Conservation (phyloP, 2,113 vertebrate species). For the Loxodonta africana region DNA sequence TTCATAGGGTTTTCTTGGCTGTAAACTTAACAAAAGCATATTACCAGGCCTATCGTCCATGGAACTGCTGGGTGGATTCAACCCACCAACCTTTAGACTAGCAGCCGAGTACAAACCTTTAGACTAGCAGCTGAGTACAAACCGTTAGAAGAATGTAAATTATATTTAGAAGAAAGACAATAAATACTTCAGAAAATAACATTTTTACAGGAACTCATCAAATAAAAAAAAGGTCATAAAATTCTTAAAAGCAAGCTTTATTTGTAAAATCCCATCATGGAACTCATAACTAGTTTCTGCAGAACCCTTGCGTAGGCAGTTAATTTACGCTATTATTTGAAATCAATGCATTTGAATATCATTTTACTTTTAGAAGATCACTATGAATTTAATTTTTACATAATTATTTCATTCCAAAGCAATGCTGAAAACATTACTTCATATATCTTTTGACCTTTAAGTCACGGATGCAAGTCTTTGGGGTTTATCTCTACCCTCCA, state of each 20-base stretch:
- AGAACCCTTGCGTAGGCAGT: neutral
- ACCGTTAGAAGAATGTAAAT: neutral
- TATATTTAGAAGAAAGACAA: neutral
- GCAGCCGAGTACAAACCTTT: too few relatives aligned
- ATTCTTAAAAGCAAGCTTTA: neutral
- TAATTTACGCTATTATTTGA: neutral
- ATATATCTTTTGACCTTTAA: neutral
- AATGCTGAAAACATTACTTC: neutral
- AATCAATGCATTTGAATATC: neutral
- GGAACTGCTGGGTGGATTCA: too few relatives aligned
- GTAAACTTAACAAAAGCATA: too few relatives aligned
- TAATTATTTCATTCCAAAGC: conserved; percentile 11
- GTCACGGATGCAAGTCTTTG: neutral
- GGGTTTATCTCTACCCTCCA: neutral
- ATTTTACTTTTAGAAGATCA: conserved; percentile 27
- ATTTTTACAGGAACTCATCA: neutral
- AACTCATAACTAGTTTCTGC: neutral
- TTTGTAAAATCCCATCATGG: neutral
- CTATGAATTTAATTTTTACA: neutral
- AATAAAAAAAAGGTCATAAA: neutral
- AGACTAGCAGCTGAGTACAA: too few relatives aligned
- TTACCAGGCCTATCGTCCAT: too few relatives aligned
- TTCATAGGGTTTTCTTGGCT: too few relatives aligned
- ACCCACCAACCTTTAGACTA: too few relatives aligned
- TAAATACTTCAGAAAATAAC: neutral